phyloP scores from a whole-genome alignment of 2,797 vertebrate species.

The Anguilla megastoma region DNA sequence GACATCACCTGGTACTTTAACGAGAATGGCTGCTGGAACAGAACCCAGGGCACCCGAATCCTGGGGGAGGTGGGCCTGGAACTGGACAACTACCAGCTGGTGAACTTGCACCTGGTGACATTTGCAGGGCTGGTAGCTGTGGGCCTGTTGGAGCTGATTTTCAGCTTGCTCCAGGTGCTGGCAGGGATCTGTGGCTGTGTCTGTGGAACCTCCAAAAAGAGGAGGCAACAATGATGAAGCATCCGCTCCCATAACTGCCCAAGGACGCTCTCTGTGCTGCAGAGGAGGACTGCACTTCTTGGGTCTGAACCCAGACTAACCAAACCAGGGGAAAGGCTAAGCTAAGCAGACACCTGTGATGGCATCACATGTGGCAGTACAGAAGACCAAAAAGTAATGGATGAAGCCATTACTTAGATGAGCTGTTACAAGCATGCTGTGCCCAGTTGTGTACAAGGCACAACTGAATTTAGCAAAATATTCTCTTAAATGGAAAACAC shows the following conservation, averaged over 20 bases:
- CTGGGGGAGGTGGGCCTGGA: background rate
- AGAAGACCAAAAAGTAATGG: background rate
- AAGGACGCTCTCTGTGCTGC: background rate
- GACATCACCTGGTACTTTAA: slow-evolving; percentile 44
- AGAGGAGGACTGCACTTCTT: background rate
- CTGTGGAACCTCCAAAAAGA: slow-evolving; percentile 42
- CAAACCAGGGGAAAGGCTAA: background rate
- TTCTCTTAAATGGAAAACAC: background rate
- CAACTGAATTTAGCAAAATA: background rate
- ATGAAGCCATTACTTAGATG: background rate
- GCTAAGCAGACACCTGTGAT: background rate
- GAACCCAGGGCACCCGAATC: background rate
- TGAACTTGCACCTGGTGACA: slow-evolving; percentile 43
- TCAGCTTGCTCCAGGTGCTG: slow-evolving; percentile 38
- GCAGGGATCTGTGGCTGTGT: slow-evolving; percentile 43
- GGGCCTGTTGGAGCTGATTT: slow-evolving; percentile 37
- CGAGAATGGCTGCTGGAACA: slow-evolving; percentile 1
- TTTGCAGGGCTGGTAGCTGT: slow-evolving; percentile 38
- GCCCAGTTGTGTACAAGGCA: background rate
- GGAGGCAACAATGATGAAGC: background rate
- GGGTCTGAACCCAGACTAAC: background rate
- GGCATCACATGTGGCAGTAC: background rate
- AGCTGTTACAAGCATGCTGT: background rate
- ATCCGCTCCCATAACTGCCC: background rate
- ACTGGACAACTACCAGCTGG: slow-evolving; percentile 34